Conservation (phyloP, 2,888 invertebrate species). For the Hetaerina titia region DNA sequence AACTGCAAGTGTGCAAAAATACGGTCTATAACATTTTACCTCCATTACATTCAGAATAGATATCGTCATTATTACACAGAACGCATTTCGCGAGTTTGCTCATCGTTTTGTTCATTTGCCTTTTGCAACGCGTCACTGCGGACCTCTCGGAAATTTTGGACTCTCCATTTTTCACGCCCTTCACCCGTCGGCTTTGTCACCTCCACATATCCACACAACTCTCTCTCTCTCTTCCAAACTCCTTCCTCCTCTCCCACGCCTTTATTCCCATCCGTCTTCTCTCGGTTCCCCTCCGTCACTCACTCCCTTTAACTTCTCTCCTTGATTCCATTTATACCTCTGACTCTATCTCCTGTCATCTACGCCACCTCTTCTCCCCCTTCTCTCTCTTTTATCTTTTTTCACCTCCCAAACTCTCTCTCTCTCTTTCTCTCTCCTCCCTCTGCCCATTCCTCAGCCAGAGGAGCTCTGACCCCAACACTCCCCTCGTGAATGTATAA, state of each 20-base stretch:
- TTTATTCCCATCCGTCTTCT: not conserved
- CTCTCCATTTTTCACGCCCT: not conserved
- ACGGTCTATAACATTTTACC: too few species aligned
- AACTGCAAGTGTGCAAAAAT: too few species aligned
- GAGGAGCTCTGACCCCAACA: not conserved
- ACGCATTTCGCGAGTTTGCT: too few species aligned
- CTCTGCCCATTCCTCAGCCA: not conserved
- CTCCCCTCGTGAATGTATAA: not conserved
- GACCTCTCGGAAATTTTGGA: not conserved
- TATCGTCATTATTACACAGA: too few species aligned
- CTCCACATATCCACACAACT: not conserved
- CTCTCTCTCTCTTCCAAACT: not conserved
- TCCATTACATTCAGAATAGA: too few species aligned
- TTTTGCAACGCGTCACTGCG: not conserved
- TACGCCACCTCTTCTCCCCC: not conserved
- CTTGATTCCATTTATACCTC: not conserved
- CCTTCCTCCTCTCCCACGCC: not conserved
- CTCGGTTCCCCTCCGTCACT: not conserved
- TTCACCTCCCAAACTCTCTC: not conserved
- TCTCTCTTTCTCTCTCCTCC: not conserved
- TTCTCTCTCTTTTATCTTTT: not conserved
- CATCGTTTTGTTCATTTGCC: too few species aligned
- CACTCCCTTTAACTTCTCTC: not conserved
- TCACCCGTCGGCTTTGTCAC: not conserved
- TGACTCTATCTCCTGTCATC: not conserved